Evolutionary conservation across 2,888 invertebrate species (phyloP), one percentile per base, ranked within the genome.

Genomic region (Xestia c-nigrum): DNA sequence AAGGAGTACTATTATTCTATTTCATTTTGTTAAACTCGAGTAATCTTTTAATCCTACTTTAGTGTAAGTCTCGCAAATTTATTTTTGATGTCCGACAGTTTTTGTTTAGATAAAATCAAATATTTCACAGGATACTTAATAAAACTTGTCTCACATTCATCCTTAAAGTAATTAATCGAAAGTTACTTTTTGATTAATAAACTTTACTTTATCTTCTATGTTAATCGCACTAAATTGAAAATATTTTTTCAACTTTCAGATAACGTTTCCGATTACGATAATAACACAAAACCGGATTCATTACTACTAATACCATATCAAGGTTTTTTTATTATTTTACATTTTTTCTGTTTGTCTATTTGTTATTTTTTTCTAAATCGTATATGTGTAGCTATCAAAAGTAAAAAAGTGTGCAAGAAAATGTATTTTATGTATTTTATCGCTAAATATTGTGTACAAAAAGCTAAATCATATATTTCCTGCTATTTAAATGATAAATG

Each of bases 241-340:
- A 19, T 40, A 24, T 5, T 12, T 24, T 76, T 81, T 76, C 50
- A 76, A 40, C 85, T 82, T 85, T 74, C 83, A 83, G 85, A 82
- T 71, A 67, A 64, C 24, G 9, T 16, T 52, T 24, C 61, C 46
- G 31, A 31, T 59, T 50, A 70, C 64, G 71, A 71, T 68, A 75
- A 67, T 70, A 83, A 83, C 61, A 19, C 43, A 38, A 59, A 16
- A 50, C 40, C 24, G 72, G 79, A 83, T 24, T 71, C 83, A n/a
- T 16, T 63, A 24, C 67, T 46, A 66, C 81, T 73, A 76, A 72
- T 64, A 65, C 85, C 83, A 73, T 68, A 68, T 31, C 10, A 85
- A 84, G 84, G 84, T 84, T 76, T 78, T 68, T 70, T 79, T 65
- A 63, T 74, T 59, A 71, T 68, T 83, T 73, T 6, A 50, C 3